Percentiles rank a stretch among this genome's conserved stretches.
phyloP scores from a whole-genome alignment of 1,140 invertebrate species.

The Meloidogyne floridensis region DNA sequence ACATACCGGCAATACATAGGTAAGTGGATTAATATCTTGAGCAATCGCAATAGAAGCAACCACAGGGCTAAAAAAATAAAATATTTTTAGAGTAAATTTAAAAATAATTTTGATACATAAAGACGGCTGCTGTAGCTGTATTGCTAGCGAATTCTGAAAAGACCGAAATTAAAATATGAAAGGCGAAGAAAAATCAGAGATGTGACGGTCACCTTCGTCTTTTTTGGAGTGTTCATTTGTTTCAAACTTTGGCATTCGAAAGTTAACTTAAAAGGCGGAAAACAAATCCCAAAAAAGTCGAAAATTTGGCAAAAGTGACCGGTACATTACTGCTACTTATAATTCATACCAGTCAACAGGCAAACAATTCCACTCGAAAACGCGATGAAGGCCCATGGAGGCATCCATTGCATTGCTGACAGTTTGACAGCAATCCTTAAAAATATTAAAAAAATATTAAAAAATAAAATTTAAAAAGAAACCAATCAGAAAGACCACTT shows the following conservation, averaged over 20 bases:
- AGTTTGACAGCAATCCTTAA: slow-evolving; percentile 24
- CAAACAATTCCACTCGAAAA: slow-evolving; percentile 19
- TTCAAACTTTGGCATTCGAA: too few species aligned
- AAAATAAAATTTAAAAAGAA: neutral
- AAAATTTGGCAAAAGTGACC: too few species aligned
- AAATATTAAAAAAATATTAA: neutral
- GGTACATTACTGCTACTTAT: neutral
- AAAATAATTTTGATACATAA: neutral
- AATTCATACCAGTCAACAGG: neutral
- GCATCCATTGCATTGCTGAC: slow-evolving; percentile 29
- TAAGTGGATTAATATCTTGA: slow-evolving; percentile 76
- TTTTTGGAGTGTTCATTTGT: too few species aligned
- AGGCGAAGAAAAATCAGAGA: too few species aligned
- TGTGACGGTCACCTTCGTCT: too few species aligned
- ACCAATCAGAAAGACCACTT: slow-evolving; percentile 43
- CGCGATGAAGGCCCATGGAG: slow-evolving; percentile 46
- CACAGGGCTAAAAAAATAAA: slow-evolving; percentile 58
- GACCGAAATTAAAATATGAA: neutral
- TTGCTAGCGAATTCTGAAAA: neutral
- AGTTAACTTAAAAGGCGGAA: too few species aligned
- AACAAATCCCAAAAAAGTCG: too few species aligned
- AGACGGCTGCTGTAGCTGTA: slow-evolving; percentile 4
- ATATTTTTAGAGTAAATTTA: slow-evolving; percentile 49
- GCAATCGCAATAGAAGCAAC: slow-evolving; percentile 47
- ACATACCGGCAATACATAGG: slow-evolving; percentile 78